Base-by-base conservation (phyloP, 2,888 invertebrate genomes). In the Ischnus inquisitorius region DNA sequence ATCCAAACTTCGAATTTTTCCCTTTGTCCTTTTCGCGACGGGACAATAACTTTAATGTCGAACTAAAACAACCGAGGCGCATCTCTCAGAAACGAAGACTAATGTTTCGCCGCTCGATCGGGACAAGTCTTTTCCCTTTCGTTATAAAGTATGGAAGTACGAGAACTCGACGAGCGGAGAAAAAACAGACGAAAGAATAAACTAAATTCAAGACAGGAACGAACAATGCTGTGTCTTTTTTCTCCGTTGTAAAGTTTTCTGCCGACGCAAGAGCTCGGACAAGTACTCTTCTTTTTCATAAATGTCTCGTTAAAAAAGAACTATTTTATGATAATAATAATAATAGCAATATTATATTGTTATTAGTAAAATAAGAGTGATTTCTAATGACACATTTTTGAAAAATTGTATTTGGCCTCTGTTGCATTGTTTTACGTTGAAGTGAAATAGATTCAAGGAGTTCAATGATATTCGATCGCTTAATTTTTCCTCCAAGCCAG, bases 391-490 rank as follows among this genome's bases (percentile, higher is more conserved):
- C 34, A 6, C 8, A 34, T 34, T 34, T 34, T 34, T 34, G 4
- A 6, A 1, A 6, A 34, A 3, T 34, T 34, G 8, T 34, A 8
- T 60, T 28, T 72, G 43, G 43, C 4, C 28, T 62, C 28, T 43
- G 34, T 72, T 28, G 48, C 48, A 54, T 34, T 62, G 62, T 64
- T 83, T 72, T 39, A 75, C 25, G 65, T 39, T 34, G 46, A 28
- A 64, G 51, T 72, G 34, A 64, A 57, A 72, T 77, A 68, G 74
- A 83, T 48, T 72, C 25, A 46, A 51, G 25, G 82, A 74, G 62
- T 84, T 8, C 39, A 28, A n/a, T 62, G 77, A 79, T 74, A 83
- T 82, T 79, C 69, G 79, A 86, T 83, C 77, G 77, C 79, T 86
- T 86, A 86, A 86, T 86, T 83, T 85, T 34, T 62, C 48, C 57